Conservation (phyloP, 2,888 invertebrate species). For the Pyrrhia umbra region DNA sequence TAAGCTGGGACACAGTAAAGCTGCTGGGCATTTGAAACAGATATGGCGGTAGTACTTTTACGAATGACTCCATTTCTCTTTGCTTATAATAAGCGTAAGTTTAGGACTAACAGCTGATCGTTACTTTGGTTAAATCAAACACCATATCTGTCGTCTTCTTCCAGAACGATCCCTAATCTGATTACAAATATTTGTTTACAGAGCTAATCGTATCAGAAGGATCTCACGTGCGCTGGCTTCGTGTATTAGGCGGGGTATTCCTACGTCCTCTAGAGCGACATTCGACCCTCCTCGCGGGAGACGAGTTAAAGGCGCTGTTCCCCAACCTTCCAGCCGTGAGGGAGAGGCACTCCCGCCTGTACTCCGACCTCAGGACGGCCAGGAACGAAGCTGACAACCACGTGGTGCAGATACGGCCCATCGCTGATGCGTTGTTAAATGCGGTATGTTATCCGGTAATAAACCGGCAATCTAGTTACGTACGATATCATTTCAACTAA, state of each 20-base stretch:
- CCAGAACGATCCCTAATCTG: no score
- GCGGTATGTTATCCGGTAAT: constrained; percentile 70
- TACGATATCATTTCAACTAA: no score
- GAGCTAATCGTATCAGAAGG: constrained; percentile 95
- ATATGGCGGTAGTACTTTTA: no score
- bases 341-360: constrained; percentile 80
- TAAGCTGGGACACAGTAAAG: no score
- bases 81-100: no score
- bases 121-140: no score
- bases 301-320: constrained; percentile 94
- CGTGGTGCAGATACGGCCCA: constrained; percentile 76
- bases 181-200: constrained; percentile 68
- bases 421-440: constrained; percentile 83
- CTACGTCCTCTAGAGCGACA: constrained; percentile 93
- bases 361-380: constrained; percentile 75
- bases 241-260: constrained; percentile 96
- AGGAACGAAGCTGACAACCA: constrained; percentile 68
- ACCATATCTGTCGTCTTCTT: no score
- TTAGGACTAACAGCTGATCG: no score
- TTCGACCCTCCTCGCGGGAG: constrained; percentile 92
- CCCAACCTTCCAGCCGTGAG: constrained; percentile 96
- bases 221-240: constrained; percentile 96
- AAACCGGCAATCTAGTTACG: no score
- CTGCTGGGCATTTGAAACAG: no score
- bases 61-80: no score